phyloP scores from a whole-genome alignment of 2,797 vertebrate species.

The Euthynnus affinis region DNA sequence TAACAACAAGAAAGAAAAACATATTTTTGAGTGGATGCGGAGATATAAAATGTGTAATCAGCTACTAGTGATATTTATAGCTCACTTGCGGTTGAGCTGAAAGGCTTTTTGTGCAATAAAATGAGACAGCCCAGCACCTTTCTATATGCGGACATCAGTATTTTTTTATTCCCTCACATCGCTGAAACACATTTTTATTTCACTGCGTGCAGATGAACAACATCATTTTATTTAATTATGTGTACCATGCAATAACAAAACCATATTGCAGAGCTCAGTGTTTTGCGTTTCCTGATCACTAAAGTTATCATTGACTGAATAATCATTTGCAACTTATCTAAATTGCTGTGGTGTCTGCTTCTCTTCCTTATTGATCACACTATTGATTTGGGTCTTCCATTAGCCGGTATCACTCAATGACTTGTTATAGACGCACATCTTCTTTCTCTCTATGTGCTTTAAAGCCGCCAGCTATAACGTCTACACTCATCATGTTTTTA shows the following conservation, averaged over 20 bases:
- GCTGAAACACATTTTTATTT: not conserved
- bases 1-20: no score
- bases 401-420: slow-evolving; percentile 22
- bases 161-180: not conserved
- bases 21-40: no score
- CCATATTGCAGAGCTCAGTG: not conserved
- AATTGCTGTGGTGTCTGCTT: slow-evolving; percentile 50
- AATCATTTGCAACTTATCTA: slow-evolving; percentile 62
- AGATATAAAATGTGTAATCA: not conserved
- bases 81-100: not conserved
- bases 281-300: slow-evolving; percentile 11
- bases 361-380: slow-evolving; percentile 46
- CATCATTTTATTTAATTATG: not conserved
- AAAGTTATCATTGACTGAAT: slow-evolving; percentile 33
- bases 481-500: not conserved
- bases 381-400: slow-evolving; percentile 46
- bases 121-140: not conserved
- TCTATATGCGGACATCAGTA: not conserved
- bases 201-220: not conserved
- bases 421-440: slow-evolving; percentile 9
- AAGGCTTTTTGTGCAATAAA: not conserved
- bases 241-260: not conserved
- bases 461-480: not conserved
- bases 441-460: not conserved
- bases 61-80: not conserved